phyloP scores from a whole-genome alignment of 35 echinoderm and acorn worm species.

The Eucidaris tribuloides region DNA sequence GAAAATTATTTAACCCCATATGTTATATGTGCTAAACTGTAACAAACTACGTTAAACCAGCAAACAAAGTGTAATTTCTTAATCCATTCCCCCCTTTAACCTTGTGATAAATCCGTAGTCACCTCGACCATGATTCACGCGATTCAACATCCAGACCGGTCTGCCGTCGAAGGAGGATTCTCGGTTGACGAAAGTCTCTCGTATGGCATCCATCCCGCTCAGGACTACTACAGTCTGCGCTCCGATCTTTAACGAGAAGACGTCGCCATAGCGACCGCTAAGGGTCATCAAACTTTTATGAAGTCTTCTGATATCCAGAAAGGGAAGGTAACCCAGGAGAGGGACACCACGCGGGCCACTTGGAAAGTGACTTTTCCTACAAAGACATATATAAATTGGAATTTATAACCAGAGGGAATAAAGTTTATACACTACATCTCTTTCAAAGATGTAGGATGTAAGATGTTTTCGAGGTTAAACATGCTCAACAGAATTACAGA shows the following conservation, averaged over 20 bases:
- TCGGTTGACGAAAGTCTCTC: slow-evolving; percentile 69
- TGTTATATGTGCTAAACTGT: too few species aligned
- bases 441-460: too few species aligned
- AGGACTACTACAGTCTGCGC: slow-evolving; percentile 63
- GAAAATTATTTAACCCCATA: too few species aligned
- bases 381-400: too few species aligned
- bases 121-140: slow-evolving; percentile 70
- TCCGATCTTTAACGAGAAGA: slow-evolving; percentile 71
- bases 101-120: too few species aligned
- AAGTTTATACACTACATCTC: too few species aligned
- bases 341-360: slow-evolving; percentile 68
- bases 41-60: too few species aligned
- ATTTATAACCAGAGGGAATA: too few species aligned
- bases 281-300: slow-evolving; percentile 40
- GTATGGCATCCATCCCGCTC: slow-evolving; percentile 53
- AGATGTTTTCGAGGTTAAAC: too few species aligned
- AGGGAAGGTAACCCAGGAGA: slow-evolving; percentile 78
- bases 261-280: slow-evolving; percentile 45
- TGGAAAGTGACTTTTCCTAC: slow-evolving; percentile 38
- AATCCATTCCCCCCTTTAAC: too few species aligned
- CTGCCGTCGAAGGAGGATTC: slow-evolving; percentile 47
- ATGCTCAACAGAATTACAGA: too few species aligned
- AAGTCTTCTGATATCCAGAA: slow-evolving; percentile 53
- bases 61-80: too few species aligned
- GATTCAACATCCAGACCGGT: slow-evolving; percentile 78